A percentile compares a stretch with the other conserved stretches of the same genome.
Evolutionary conservation across 1,140 invertebrate genomes (phyloP).

Genomic region (Hesperophylax magnus): DNA sequence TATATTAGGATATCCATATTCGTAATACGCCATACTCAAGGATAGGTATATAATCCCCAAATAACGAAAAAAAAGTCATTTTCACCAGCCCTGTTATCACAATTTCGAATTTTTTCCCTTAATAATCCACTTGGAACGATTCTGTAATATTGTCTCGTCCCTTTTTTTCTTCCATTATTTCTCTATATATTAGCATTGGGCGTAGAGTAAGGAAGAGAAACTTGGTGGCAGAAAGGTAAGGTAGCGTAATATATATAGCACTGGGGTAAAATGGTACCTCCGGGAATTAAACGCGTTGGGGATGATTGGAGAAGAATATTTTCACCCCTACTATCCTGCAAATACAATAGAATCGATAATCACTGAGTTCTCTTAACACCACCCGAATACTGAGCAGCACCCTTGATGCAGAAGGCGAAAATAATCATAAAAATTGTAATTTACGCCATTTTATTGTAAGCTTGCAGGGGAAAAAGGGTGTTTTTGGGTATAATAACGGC

Average conservation of each 20-base stretch:
- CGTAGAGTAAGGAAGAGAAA: neutral
- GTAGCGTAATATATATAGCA: neutral
- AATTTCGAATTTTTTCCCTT: conserved; percentile 8
- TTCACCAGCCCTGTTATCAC: neutral
- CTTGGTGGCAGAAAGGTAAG: neutral
- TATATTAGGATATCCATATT: neutral
- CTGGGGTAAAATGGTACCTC: neutral
- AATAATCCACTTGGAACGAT: conserved; percentile 29
- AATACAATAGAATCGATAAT: conserved; percentile 25
- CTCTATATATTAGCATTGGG: conserved; percentile 27
- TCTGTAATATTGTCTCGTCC: conserved; percentile 27
- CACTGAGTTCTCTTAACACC: conserved; percentile 5
- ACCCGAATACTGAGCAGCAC: neutral
- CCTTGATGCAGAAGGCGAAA: no score
- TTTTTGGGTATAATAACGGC: no score
- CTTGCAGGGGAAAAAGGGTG: no score
- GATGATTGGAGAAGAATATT: conserved; percentile 31
- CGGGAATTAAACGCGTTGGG: conserved; percentile 20
- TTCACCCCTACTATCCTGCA: neutral
- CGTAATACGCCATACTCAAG: neutral
- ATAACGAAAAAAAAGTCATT: no score
- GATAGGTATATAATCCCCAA: neutral
- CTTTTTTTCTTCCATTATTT: conserved; percentile 21
- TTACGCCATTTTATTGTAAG: no score
- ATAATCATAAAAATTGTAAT: no score